Conservation (phyloP, 2,888 invertebrate species). For the Parthenolecanium corni region DNA sequence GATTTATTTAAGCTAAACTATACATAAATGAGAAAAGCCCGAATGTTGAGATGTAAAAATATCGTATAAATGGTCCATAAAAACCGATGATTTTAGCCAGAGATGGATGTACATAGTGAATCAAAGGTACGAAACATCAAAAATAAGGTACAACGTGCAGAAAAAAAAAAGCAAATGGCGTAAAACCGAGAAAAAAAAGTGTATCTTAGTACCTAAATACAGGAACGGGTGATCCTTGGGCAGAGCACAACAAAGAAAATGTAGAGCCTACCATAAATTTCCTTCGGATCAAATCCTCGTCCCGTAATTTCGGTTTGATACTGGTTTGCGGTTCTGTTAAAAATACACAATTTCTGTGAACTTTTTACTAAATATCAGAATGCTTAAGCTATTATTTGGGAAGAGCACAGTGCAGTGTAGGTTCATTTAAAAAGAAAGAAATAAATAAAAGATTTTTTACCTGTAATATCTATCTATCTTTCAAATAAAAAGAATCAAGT, state of each 20-base stretch:
- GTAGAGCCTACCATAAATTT: conserved; percentile 24
- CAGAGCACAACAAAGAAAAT: conserved; percentile 36
- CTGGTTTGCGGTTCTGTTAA: conserved; percentile 40
- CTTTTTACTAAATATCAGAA: too few relatives aligned
- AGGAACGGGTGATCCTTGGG: conserved; percentile 44
- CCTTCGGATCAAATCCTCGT: conserved; percentile 37
- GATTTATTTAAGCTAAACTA: not conserved
- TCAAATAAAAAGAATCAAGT: too few relatives aligned
- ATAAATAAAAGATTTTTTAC: too few relatives aligned
- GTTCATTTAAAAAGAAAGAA: too few relatives aligned
- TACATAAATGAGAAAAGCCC: conserved; percentile 30
- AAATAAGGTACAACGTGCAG: not conserved
- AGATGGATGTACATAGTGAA: too few relatives aligned
- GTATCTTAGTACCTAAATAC: conserved; percentile 40
- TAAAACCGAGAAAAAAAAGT: not conserved
- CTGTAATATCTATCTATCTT: too few relatives aligned
- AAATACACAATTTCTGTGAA: not conserved
- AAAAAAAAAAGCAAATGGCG: not conserved
- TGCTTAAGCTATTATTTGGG: too few relatives aligned
- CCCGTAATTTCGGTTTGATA: conserved; percentile 40
- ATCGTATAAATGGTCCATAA: not conserved
- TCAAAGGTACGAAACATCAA: not conserved
- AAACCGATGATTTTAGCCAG: not conserved
- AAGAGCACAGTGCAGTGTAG: too few relatives aligned
- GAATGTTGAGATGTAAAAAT: conserved; percentile 31